Base-by-base conservation (phyloP, 2,888 invertebrate species). In the Rotaria socialis region DNA sequence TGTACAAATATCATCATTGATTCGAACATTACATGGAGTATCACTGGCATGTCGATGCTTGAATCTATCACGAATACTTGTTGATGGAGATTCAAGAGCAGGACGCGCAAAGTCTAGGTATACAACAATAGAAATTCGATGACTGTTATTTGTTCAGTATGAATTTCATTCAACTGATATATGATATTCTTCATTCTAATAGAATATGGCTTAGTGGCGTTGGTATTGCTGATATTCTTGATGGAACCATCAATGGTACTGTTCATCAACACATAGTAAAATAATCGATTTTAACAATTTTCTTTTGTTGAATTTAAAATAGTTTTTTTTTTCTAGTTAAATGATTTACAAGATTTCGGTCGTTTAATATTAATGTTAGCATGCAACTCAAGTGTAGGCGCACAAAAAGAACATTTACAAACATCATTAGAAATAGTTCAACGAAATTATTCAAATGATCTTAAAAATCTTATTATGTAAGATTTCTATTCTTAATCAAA, bases 401-500 rank as follows among this genome's bases (percentile, higher is more conserved):
- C 95, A 89, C 94, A 95, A 91, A 93, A 94, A 88, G 96, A 96
- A 89, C 95, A 96, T 92, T 93, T 97, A 89, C 94, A 94, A 89
- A 94, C 95, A 19, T 96, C 96, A 87, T 93, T 98, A 91, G 96
- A 96, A 88, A 93, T 96, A 88, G 94, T 98, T 89, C 93, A 95
- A 87, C 93, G 96, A 89, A 94, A 95, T 89, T 98, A 97, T 92
- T 97, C 97, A 67, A 93, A 94, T 35, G 98, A 98, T 92, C 94
- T 98, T 90, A 94, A 96, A 91, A 97, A 97, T 92, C 93, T 98
- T 88, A 95, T 98, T 90, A 92, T 96, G 96, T 96, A 93, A 88
- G 47, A 24, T 80, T 80, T 22, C n/a, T 47, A 24, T 5, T 24
- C 50, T 50, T 50, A 14, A 11, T 11, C 50, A 50, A 8, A 16